Percentiles rank a stretch among this genome's conserved stretches.
Evolutionary conservation across 2,797 vertebrate species (phyloP).

Genomic region (Xyrichtys novacula): DNA sequence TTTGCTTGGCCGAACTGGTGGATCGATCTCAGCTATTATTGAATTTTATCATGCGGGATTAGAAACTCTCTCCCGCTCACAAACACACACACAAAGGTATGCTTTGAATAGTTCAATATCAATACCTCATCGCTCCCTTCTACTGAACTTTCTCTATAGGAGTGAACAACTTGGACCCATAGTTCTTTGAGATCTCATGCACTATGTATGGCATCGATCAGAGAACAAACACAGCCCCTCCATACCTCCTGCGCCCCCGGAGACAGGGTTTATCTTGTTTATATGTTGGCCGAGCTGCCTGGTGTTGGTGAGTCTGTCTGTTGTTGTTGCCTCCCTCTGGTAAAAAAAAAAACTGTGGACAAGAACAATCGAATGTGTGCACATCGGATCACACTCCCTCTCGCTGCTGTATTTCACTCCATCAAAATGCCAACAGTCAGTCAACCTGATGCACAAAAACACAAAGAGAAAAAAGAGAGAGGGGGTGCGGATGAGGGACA

Average conservation of each 20-base stretch:
- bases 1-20: constrained; percentile 25
- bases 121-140: constrained; percentile 9
- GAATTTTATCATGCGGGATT: constrained; percentile 48
- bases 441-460: constrained; percentile 10
- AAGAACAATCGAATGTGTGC: constrained; percentile 22
- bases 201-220: constrained; percentile 76
- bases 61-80: constrained; percentile 12
- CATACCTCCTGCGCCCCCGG: constrained; percentile 49
- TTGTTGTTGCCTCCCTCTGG: constrained; percentile 54
- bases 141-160: constrained; percentile 26
- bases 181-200: constrained; percentile 61
- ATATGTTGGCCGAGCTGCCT: constrained; percentile 51
- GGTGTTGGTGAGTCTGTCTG: constrained; percentile 43
- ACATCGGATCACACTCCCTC: constrained; percentile 28
- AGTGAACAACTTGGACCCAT: constrained; percentile 39
- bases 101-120: constrained; percentile 23
- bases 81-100: neutral
- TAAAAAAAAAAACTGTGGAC: constrained; percentile 26
- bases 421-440: constrained; percentile 50
- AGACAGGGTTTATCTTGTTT: constrained; percentile 74
- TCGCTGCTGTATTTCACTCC: constrained; percentile 34
- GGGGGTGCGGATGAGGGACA: neutral
- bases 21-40: constrained; percentile 45
- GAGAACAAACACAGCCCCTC: constrained; percentile 63
- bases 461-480: neutral